These are phyloP conservation scores for Cephus runcator DNA, from an alignment of 2,888 invertebrate genomes.

Conservation along the genomic window DNA sequence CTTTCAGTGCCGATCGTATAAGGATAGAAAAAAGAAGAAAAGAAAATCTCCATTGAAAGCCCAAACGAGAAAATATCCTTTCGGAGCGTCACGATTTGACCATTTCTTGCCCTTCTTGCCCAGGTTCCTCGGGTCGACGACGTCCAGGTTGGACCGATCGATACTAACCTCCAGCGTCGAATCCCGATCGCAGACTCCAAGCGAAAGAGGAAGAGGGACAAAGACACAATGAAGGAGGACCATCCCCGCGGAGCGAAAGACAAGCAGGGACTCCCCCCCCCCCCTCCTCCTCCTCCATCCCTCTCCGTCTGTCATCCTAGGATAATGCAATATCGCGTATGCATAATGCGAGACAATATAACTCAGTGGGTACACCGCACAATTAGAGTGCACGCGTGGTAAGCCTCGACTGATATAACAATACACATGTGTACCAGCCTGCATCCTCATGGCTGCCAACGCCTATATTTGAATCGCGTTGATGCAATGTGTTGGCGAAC, in stretches of 20 bases:
- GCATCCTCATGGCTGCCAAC: constrained; percentile 25
- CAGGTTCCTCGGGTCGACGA: not conserved
- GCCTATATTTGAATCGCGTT: constrained; percentile 28
- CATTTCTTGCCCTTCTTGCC: not conserved
- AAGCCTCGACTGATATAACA: not conserved
- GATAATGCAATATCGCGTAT: constrained; percentile 33
- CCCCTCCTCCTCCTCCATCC: too few relatives aligned
- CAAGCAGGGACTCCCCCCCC: not conserved
- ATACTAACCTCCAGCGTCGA: not conserved
- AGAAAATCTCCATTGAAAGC: not conserved
- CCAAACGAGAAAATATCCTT: not conserved
- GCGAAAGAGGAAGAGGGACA: not conserved
- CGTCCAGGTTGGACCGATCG: not conserved
- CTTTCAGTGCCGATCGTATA: not conserved
- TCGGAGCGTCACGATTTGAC: not conserved
- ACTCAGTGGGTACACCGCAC: constrained; percentile 44
- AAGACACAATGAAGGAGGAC: not conserved
- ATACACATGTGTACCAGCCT: constrained; percentile 7
- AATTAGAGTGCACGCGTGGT: constrained; percentile 45
- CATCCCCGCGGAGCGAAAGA: not conserved
- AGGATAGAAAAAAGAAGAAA: not conserved
- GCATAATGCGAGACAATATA: constrained; percentile 46
- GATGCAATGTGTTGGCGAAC: constrained; percentile 24
- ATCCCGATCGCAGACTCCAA: not conserved
- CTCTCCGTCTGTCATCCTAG: not conserved